Evolutionary conservation across 2,113 vertebrate genomes (phyloP).

Genomic region (Ahaetulla prasina): DNA sequence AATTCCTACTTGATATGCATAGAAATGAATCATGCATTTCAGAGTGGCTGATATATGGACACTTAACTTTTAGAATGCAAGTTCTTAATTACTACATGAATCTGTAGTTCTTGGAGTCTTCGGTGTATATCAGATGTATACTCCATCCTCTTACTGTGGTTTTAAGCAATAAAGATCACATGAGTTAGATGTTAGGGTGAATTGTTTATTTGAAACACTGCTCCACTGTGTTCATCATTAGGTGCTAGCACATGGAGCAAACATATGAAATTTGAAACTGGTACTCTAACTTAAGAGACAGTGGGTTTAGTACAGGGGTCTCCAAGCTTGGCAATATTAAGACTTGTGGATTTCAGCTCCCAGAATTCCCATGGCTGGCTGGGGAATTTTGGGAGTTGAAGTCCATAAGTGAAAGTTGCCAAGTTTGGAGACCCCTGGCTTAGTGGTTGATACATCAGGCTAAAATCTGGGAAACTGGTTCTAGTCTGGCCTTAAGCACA

Average conservation of each 20-base stretch:
- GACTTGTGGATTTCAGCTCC: not conserved
- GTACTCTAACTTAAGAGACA: not conserved
- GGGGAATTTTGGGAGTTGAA: not conserved
- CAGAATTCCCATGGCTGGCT: not conserved
- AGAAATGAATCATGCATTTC: not conserved
- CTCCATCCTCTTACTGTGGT: not conserved
- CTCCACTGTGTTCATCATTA: not conserved
- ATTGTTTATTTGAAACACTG: not conserved
- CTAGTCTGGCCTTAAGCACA: not conserved
- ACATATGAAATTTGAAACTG: not conserved
- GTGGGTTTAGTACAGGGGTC: not conserved
- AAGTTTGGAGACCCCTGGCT: not conserved
- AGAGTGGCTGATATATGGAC: not conserved
- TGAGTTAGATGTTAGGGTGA: not conserved
- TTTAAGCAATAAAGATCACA: not conserved
- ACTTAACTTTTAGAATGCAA: not conserved
- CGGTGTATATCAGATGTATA: not conserved
- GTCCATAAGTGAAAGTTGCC: not conserved
- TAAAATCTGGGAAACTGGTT: not conserved
- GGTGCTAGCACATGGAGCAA: not conserved
- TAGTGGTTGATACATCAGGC: not conserved
- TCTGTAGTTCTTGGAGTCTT: not conserved
- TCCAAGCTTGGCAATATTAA: not conserved
- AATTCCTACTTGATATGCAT: not conserved
- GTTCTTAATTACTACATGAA: not conserved